A percentile compares a stretch with the other conserved stretches of the same genome.
Evolutionary conservation across 1,140 invertebrate species (phyloP).

Genomic region (Eubasilissa regina): DNA sequence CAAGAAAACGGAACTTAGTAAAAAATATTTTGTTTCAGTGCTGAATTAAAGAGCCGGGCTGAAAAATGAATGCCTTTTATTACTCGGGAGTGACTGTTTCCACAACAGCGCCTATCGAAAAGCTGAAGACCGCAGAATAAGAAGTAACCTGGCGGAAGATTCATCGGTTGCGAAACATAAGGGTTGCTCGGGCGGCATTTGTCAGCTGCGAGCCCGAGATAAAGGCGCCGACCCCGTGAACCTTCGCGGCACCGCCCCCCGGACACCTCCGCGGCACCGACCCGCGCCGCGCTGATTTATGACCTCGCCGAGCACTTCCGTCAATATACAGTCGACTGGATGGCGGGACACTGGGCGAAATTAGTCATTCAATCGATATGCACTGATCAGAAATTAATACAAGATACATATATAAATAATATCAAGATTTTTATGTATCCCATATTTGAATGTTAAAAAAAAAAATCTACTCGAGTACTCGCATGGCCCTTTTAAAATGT

Average conservation of each 20-base stretch:
- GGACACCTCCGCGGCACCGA: too few relatives aligned
- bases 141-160: slow-evolving; percentile 38
- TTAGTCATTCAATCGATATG: slow-evolving; percentile 20
- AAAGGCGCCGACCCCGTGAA: slow-evolving; percentile 12
- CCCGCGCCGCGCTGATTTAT: slow-evolving; percentile 50
- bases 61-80: neutral
- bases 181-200: slow-evolving; percentile 45
- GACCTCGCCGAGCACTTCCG: slow-evolving; percentile 14
- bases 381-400: neutral
- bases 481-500: too few relatives aligned
- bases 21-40: too few relatives aligned
- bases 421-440: too few relatives aligned
- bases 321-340: slow-evolving; percentile 28
- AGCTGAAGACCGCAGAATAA: slow-evolving; percentile 5
- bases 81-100: neutral
- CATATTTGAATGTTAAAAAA: too few relatives aligned
- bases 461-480: too few relatives aligned
- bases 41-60: neutral
- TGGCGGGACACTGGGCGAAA: slow-evolving; percentile 3
- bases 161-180: slow-evolving; percentile 53
- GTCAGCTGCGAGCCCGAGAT: slow-evolving; percentile 52
- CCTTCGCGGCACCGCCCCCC: slow-evolving; percentile 1
- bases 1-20: neutral
- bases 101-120: slow-evolving; percentile 15
- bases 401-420: too few relatives aligned